Evolutionary conservation across 30 jellyfish, hydroid and myxozoan species (phyloP).

Genomic region (Pelagia noctiluca): DNA sequence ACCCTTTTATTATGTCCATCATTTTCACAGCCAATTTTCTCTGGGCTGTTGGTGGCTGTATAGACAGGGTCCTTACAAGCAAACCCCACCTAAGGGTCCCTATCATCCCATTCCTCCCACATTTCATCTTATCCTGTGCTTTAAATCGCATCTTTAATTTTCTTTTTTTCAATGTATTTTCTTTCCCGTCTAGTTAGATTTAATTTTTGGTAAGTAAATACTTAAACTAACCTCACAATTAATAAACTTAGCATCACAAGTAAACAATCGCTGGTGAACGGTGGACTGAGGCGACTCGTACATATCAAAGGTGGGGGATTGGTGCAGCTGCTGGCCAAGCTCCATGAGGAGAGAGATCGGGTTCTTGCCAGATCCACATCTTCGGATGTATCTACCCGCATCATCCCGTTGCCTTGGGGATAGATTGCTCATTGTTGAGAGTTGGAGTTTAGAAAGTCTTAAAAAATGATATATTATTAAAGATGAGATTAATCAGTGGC

Average conservation of each 20-base stretch:
- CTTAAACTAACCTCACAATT: background rate
- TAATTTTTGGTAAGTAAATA: too few species aligned
- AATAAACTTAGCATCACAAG: constrained; percentile 2
- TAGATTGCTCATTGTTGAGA: background rate
- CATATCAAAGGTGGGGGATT: constrained; percentile 28
- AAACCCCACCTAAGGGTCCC: too few species aligned
- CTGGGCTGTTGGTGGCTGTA: too few species aligned
- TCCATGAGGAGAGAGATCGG: constrained; percentile 60
- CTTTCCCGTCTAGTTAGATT: too few species aligned
- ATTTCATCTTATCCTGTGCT: too few species aligned
- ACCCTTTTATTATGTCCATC: too few species aligned
- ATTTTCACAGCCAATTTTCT: too few species aligned
- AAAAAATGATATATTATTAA: background rate
- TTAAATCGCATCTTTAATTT: too few species aligned
- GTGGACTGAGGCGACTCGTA: constrained; percentile 36
- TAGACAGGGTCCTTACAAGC: too few species aligned
- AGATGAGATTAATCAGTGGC: background rate
- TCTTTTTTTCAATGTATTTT: too few species aligned
- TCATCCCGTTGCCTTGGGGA: background rate
- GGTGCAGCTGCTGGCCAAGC: constrained; percentile 39
- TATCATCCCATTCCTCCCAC: too few species aligned
- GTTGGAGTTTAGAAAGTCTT: background rate
- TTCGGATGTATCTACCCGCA: constrained; percentile 5
- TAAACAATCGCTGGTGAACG: constrained; percentile 43
- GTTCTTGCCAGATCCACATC: constrained; percentile 19